Conservation (phyloP, 2,888 invertebrate species). For the Carabus problematicus region DNA sequence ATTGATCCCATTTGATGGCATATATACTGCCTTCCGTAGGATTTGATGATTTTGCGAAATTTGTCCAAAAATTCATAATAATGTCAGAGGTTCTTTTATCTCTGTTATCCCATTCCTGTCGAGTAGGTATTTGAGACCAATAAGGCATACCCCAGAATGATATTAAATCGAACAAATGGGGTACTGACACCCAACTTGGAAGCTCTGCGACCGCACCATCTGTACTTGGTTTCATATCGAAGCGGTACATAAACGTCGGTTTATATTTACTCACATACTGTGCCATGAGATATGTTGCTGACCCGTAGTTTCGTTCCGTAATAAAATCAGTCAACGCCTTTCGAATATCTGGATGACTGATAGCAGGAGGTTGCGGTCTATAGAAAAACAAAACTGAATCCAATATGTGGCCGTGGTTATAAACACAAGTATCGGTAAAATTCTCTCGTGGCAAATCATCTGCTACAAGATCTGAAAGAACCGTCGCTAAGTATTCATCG, state of each 20-base stretch:
- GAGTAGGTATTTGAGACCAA: conserved; percentile 67
- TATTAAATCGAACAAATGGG: conserved; percentile 82
- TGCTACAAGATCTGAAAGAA: conserved; percentile 69
- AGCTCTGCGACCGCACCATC: conserved; percentile 69
- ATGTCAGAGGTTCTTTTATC: conserved; percentile 82
- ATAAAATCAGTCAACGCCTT: conserved; percentile 74
- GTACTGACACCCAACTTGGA: conserved; percentile 80
- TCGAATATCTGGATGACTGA: conserved; percentile 67
- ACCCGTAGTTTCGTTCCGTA: conserved; percentile 75
- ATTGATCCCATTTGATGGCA: conserved; percentile 76
- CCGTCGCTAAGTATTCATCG: conserved; percentile 62
- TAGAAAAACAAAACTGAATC: conserved; percentile 82
- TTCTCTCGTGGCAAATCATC: conserved; percentile 66
- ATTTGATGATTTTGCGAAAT: conserved; percentile 77
- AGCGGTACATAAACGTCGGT: conserved; percentile 75
- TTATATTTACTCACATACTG: conserved; percentile 66
- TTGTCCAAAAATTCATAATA: conserved; percentile 82
- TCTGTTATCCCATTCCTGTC: conserved; percentile 74
- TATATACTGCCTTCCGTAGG: conserved; percentile 75
- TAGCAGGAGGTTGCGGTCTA: conserved; percentile 70
- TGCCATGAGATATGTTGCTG: conserved; percentile 74
- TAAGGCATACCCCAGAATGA: conserved; percentile 84
- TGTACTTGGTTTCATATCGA: conserved; percentile 77
- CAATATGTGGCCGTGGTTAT: conserved; percentile 70
- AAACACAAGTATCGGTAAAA: conserved; percentile 65